phyloP scores from a whole-genome alignment of 2,113 vertebrate species.

The Plestiodon gilberti region DNA sequence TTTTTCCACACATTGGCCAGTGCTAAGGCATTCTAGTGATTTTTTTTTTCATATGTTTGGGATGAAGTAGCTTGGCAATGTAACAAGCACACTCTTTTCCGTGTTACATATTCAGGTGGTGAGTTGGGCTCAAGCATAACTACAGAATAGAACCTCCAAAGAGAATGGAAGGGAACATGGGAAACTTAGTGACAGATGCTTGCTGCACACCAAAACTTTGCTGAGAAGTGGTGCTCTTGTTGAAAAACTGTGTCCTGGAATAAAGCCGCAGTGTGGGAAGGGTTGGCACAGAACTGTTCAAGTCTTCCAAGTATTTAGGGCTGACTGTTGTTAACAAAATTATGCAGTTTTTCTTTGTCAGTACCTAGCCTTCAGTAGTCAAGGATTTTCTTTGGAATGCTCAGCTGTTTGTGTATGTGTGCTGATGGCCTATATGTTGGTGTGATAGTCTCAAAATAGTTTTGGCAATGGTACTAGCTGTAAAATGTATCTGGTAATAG shows the following conservation, averaged over 20 bases:
- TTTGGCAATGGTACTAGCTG: slow-evolving; percentile 22
- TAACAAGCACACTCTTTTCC: not conserved
- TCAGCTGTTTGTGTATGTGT: not conserved
- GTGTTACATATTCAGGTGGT: not conserved
- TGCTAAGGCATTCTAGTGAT: not conserved
- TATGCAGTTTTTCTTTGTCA: not conserved
- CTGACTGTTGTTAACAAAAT: not conserved
- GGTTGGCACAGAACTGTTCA: not conserved
- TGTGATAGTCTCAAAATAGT: slow-evolving; percentile 1
- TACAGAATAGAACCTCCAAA: not conserved
- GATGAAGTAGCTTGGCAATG: not conserved
- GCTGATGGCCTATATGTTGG: not conserved
- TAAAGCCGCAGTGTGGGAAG: not conserved
- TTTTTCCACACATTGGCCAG: not conserved
- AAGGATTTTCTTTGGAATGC: not conserved
- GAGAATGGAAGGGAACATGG: not conserved
- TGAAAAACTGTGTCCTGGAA: not conserved
- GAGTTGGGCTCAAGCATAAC: not conserved
- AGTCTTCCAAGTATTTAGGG: not conserved
- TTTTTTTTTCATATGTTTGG: not conserved
- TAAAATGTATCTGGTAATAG: not conserved
- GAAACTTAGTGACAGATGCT: not conserved
- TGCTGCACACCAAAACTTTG: not conserved
- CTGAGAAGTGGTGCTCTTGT: not conserved
- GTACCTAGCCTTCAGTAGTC: not conserved